Base-by-base conservation (phyloP, 2,797 vertebrate species). In the Alca torda region DNA sequence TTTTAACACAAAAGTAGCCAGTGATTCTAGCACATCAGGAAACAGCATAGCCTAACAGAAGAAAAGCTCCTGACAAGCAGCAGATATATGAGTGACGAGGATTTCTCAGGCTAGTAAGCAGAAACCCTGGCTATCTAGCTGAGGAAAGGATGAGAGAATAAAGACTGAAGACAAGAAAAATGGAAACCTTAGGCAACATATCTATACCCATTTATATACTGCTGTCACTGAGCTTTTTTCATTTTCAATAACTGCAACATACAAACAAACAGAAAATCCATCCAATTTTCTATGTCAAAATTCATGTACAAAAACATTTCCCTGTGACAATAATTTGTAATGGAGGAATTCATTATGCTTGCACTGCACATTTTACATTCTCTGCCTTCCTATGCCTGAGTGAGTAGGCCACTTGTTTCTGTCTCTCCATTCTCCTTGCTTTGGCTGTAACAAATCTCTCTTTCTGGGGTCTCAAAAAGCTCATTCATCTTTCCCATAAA, bases 21-120 rank as follows among this genome's bases (percentile, higher is more conserved):
- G 48, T 31, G 81, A 78, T 92, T 78, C 46, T 48, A 87, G 80
- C 33, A 39, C 13, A 57, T 53, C 67, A 88, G 64, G 70, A 94
- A 94, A 92, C 11, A 86, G 80, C 59, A 73, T 2, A 87, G 88
- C 61, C 72, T 89, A 68, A 87, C 64, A 79, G 54, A 89, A 89
- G 61, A 59, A 87, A 94, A 85, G 72, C 43, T 91, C 51, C 72
- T 95, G 94, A 91, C 87, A 96, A 65, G 68, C 48, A 61, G 83
- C 90, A 93, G 92, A 95, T 96, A 39, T 15, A 94, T 48, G 88
- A 96, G 48, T 26, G 33, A 95, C 85, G 56, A 30, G 17, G 87
- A 96, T 94, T 96, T 96, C 92, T 93, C 86, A 87, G 76, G 59
- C 81, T 69, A 84, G 89, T 96, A 96, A 96, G 95, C 91, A 93